Percentiles rank a stretch among this genome's conserved stretches.
Evolutionary conservation across 2,113 vertebrate species (phyloP).

Genomic region (Delphinapterus leucas): DNA sequence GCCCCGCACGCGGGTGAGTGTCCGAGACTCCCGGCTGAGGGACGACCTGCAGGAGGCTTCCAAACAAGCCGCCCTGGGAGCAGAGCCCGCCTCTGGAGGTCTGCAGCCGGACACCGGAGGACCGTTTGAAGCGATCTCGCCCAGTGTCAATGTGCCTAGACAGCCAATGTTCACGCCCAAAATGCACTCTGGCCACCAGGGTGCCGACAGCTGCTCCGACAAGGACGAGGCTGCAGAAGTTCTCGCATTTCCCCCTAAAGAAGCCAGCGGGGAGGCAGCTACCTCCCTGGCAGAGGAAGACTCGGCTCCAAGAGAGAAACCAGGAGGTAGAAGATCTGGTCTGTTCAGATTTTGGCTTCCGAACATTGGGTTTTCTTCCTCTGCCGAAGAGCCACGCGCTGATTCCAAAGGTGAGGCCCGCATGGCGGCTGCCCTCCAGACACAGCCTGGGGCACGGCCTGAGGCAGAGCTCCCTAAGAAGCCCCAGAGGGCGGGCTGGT

Average conservation of each 20-base stretch:
- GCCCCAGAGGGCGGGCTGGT: constrained; percentile 82
- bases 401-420: constrained; percentile 39
- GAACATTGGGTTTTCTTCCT: constrained; percentile 81
- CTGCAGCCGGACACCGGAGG: neutral
- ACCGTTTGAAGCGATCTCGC: constrained; percentile 36
- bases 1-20: neutral
- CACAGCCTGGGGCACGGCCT: constrained; percentile 45
- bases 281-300: neutral
- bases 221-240: constrained; percentile 45
- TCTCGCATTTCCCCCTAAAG: constrained; percentile 30
- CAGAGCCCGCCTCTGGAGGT: constrained; percentile 8
- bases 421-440: constrained; percentile 50
- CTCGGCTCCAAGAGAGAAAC: constrained; percentile 53
- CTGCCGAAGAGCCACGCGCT: constrained; percentile 48
- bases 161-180: neutral
- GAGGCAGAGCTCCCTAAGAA: constrained; percentile 60
- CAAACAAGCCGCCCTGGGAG: neutral
- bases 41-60: neutral
- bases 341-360: constrained; percentile 83
- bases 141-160: neutral
- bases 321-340: constrained; percentile 72
- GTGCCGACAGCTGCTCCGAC: constrained; percentile 20
- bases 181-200: neutral
- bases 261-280: constrained; percentile 1
- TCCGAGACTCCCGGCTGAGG: accelerated